Evolutionary conservation across 2,113 vertebrate genomes (phyloP).

Genomic region (Notothenia coriiceps): DNA sequence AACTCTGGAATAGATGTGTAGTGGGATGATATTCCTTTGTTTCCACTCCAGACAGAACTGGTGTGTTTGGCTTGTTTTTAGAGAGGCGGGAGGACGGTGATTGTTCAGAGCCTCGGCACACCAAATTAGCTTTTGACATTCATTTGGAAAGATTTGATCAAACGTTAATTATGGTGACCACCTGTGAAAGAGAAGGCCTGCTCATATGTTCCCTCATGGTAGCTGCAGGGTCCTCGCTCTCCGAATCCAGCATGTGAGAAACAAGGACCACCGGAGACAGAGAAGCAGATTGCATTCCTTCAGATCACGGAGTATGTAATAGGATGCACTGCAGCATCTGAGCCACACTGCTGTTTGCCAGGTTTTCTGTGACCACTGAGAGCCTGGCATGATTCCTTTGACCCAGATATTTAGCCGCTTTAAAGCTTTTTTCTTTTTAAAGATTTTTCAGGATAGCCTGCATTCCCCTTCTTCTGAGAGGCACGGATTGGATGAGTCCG

Average conservation of each 20-base stretch:
- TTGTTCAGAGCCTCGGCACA: conserved; percentile 62
- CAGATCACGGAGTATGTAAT: conserved; percentile 68
- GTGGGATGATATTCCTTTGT: conserved; percentile 67
- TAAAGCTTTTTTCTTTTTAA: conserved; percentile 47
- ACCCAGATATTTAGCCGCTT: conserved; percentile 77
- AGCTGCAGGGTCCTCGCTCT: conserved; percentile 41
- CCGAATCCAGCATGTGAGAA: conserved; percentile 44
- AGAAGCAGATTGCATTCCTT: conserved; percentile 72
- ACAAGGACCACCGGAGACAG: conserved; percentile 63
- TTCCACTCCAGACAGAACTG: conserved; percentile 62
- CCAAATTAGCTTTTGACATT: conserved; percentile 64
- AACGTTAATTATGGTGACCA: conserved; percentile 78
- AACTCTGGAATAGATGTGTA: conserved; percentile 45
- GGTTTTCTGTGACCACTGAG: conserved; percentile 66
- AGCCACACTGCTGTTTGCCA: conserved; percentile 57
- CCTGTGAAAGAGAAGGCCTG: conserved; percentile 69
- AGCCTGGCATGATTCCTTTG: conserved; percentile 64
- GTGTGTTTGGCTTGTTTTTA: conserved; percentile 60
- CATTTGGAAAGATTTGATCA: conserved; percentile 74
- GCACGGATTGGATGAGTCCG: background rate
- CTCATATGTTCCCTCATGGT: conserved; percentile 63
- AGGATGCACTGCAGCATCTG: conserved; percentile 60
- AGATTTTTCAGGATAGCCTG: conserved; percentile 59
- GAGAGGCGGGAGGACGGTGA: conserved; percentile 47
- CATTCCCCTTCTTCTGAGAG: conserved; percentile 24